phyloP scores from a whole-genome alignment of 2,888 invertebrate genomes.

The Idaea aversata region DNA sequence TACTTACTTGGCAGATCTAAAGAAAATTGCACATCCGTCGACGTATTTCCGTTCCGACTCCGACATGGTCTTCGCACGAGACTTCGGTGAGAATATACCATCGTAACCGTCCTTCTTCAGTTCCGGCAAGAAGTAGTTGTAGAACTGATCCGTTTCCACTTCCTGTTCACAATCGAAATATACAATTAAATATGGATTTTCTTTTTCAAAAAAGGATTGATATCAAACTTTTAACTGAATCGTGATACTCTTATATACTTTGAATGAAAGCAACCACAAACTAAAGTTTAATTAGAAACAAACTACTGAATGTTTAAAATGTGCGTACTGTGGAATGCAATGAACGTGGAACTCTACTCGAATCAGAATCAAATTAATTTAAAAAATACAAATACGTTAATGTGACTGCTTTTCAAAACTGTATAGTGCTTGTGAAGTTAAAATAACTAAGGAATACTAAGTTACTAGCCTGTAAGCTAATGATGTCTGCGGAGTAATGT shows the following conservation, averaged over 20 bases:
- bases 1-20: conserved; percentile 92
- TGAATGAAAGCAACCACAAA: not conserved
- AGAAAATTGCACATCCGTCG: conserved; percentile 99
- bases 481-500: conserved; percentile 98
- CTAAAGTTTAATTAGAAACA: not conserved
- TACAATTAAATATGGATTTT: not conserved
- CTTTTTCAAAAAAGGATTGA: no score
- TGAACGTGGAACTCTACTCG: not conserved
- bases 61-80: conserved; percentile 98
- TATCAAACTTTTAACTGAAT: no score
- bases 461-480: conserved; percentile 84
- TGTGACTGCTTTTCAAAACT: conserved; percentile 3
- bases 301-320: not conserved
- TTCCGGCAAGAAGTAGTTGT: conserved; percentile 97
- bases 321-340: not conserved
- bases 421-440: conserved; percentile 29
- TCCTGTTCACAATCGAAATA: conserved; percentile 82
- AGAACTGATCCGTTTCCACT: conserved; percentile 99
- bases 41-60: conserved; percentile 98
- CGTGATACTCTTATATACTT: not conserved
- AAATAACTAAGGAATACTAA: conserved; percentile 34
- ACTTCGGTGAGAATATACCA: conserved; percentile 99
- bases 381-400: not conserved
- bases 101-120: conserved; percentile 94
- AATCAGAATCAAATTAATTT: not conserved